Evolutionary conservation across 2,113 vertebrate species (phyloP), one percentile per base, ranked within the genome.

Genomic region (Tupaia tana): DNA sequence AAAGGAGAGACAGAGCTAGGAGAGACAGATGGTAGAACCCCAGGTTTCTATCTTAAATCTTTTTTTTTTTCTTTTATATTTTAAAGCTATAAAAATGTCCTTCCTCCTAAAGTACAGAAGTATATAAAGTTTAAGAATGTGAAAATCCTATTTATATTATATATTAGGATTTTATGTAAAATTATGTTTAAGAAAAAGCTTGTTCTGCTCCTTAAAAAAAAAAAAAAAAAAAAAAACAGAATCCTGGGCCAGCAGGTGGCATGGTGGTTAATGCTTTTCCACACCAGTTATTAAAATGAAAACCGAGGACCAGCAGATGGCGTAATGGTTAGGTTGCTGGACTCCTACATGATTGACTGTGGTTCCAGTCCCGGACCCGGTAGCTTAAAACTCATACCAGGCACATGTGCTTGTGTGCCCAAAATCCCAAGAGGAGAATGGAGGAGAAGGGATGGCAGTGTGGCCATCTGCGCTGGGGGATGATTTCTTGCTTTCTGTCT

Each of bases 241-340:
- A 43, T 43, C 43, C 43, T 43, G 43, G 43, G 43, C 43, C 43
- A 43, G 43, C 43, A 43, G 43, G 43, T 43, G 43, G 43, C 43
- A 6, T 43, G 43, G 43, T 43, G 43, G 43, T 43, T 43, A 43
- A 43, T 43, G 43, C 88, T 95, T 95, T 85, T 67, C n/a, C 20
- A 92, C 63, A 54, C 14, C 84, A 22, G 61, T 86, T 91, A 96
- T 78, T 93, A 93, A 95, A 95, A 83, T 94, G n/a, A 92, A 31
- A 77, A 61, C 43, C 6, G 43, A 43, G 4, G 43, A 43, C 43
- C 43, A 43, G 43, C 43, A 43, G 43, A 43, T 43, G 43, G 43
- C 43, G 6, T 43, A 43, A 43, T 43, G 43, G 43, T 43, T 43
- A 43, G 43, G 43, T 43, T 43, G 43, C 43, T 43, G 43, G 43